A percentile compares a stretch with the other conserved stretches of the same genome.
These are phyloP conservation scores for Actenoides hombroni DNA, from an alignment of 2,113 vertebrate genomes.

Conservation along the genomic window DNA sequence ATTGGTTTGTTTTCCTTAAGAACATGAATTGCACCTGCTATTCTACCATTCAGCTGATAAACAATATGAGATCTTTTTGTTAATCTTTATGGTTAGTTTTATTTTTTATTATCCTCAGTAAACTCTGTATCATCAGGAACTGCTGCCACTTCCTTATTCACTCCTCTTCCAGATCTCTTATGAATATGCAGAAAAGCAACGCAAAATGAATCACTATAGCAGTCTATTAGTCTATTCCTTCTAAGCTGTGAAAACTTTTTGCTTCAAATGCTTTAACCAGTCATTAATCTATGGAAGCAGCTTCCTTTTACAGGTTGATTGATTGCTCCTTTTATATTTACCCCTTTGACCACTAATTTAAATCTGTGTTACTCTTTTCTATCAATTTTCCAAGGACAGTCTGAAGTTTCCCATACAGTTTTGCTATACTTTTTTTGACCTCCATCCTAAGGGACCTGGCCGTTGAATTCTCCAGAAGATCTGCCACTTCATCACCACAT, in stretches of 20 bases:
- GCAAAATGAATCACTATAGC: not conserved
- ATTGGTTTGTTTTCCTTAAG: slow-evolving; percentile 30
- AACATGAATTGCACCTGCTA: not conserved
- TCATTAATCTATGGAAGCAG: not conserved
- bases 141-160: not conserved
- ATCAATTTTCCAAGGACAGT: not conserved
- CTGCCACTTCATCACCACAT: not conserved
- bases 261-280: not conserved
- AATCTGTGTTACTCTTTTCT: not conserved
- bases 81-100: slow-evolving; percentile 19
- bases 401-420: not conserved
- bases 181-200: not conserved
- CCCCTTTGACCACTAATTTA: not conserved
- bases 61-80: not conserved
- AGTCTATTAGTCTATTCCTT: not conserved
- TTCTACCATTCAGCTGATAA: not conserved
- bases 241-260: not conserved
- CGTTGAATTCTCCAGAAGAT: not conserved
- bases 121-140: not conserved
- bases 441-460: not conserved
- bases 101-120: not conserved
- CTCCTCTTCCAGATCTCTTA: not conserved
- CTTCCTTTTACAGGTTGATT: not conserved
- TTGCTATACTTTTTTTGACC: not conserved
- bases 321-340: not conserved